A percentile compares a stretch with the other conserved stretches of the same genome.
Conservation (phyloP, 2,888 invertebrate genomes). For the Tetropium fuscum region DNA sequence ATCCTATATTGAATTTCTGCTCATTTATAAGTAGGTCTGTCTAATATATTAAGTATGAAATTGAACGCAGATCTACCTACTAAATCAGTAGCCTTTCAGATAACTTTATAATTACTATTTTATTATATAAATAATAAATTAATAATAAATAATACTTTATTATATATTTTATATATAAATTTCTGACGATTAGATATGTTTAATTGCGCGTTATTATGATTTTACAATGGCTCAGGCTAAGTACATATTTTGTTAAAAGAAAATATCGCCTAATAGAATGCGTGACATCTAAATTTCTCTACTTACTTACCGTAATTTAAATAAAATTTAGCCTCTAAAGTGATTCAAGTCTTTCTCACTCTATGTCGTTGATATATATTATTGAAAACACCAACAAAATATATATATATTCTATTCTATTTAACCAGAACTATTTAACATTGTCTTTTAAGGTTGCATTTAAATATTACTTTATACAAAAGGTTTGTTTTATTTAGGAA, state of each 20-base stretch:
- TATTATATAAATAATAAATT: too few species aligned
- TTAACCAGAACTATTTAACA: constrained; percentile 35
- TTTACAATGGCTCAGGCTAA: too few species aligned
- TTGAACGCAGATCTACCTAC: not conserved
- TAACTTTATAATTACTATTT: too few species aligned
- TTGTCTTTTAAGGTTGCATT: constrained; percentile 30
- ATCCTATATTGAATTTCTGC: constrained; percentile 10
- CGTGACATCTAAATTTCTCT: constrained; percentile 4
- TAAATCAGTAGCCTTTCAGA: too few species aligned
- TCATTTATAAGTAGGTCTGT: constrained; percentile 6
- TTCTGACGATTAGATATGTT: too few species aligned
- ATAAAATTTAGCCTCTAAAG: constrained; percentile 20
- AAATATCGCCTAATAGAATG: too few species aligned
- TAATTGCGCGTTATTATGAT: too few species aligned
- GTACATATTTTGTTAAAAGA: too few species aligned
- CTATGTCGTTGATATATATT: constrained; percentile 39
- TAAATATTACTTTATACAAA: constrained; percentile 31
- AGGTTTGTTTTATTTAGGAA: constrained; percentile 33
- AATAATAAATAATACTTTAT: too few species aligned
- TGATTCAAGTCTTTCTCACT: constrained; percentile 33
- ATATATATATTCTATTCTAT: constrained; percentile 39
- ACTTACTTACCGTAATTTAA: constrained; percentile 24
- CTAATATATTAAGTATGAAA: too few species aligned
- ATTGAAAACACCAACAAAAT: constrained; percentile 46
- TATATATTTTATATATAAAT: too few species aligned